Evolutionary conservation across 2,113 vertebrate genomes (phyloP), one percentile per base, ranked within the genome.

Genomic region (Cyprinodon tularosa): DNA sequence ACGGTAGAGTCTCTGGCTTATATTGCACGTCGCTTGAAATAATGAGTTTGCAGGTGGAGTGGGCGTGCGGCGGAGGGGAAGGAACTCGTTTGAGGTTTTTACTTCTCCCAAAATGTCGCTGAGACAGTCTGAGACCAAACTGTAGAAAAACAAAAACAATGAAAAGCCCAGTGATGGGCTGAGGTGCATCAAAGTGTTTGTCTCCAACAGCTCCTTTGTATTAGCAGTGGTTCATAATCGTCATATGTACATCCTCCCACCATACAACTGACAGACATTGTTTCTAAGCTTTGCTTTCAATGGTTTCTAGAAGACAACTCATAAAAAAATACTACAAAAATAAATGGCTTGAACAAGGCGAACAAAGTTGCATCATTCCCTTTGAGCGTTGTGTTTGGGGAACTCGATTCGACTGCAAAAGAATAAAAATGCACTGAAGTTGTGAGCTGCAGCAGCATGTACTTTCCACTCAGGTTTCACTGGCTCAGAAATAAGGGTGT

Each of bases 401-500:
- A 82, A 85, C 68, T 85, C 42, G 45, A 80, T 88, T 78, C 78
- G 83, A 76, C 86, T 78, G 84, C 76, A 85, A 80, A 82, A 10
- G 20, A n/a, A 20, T 20, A 8, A 48, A 72, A 86, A 88, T 86
- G 88, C 77, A 84, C 82, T 87, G 82, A 88, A 87, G 68, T 86
- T 29, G 76, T 75, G 83, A 90, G 83, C 88, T 89, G 88, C 87
- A 87, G 90, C 85, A 84, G 86, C 87, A 81, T 83, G 84, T 80
- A 89, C 86, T 89, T 84, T 91, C 85, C 86, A 88, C 85, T 91
- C 85, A 79, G 85, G 79, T 89, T 88, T 90, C 82, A 90, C 90
- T 94, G 94, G 93, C 93, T 95, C 93, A 94, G 93, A 94, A 91
- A 93, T 87, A 91, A 93, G 88, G 91, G 83, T 92, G 94, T 94